phyloP scores from a whole-genome alignment of 35 echinoderm and acorn worm genomes.

The Chiridota heheva region DNA sequence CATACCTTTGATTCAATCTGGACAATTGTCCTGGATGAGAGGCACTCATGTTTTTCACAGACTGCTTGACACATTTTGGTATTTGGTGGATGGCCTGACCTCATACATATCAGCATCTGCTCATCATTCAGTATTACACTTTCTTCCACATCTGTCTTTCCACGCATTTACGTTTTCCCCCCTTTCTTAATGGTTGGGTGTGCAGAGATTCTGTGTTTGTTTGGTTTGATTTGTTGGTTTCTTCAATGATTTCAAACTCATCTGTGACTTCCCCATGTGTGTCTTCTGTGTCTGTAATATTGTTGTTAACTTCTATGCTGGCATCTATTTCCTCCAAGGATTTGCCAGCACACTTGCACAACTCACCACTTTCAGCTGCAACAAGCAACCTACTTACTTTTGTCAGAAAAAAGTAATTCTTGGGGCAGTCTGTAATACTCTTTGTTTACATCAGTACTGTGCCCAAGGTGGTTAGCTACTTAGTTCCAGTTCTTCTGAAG shows the following conservation, averaged over 20 bases:
- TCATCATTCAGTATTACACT: constrained; percentile 13
- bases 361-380: constrained; percentile 47
- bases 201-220: not conserved
- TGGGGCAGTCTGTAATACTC: constrained; percentile 40
- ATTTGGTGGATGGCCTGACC: constrained; percentile 30
- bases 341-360: constrained; percentile 39
- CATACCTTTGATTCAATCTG: constrained; percentile 45
- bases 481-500: constrained; percentile 19
- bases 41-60: not conserved
- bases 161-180: not conserved
- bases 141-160: constrained; percentile 12
- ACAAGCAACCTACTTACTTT: constrained; percentile 62
- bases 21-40: constrained; percentile 2
- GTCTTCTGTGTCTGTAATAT: constrained; percentile 13
- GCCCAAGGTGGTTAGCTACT: constrained; percentile 16
- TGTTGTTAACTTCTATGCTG: not conserved
- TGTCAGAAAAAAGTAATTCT: constrained; percentile 27
- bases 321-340: constrained; percentile 32
- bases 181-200: not conserved
- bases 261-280: no score
- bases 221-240: no score
- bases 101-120: not conserved
- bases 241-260: no score
- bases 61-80: constrained; percentile 1
- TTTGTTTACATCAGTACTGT: constrained; percentile 9